These are phyloP conservation scores for Pseudomyrmex concolor DNA, from an alignment of 1,140 invertebrate genomes.

Conservation along the genomic window DNA sequence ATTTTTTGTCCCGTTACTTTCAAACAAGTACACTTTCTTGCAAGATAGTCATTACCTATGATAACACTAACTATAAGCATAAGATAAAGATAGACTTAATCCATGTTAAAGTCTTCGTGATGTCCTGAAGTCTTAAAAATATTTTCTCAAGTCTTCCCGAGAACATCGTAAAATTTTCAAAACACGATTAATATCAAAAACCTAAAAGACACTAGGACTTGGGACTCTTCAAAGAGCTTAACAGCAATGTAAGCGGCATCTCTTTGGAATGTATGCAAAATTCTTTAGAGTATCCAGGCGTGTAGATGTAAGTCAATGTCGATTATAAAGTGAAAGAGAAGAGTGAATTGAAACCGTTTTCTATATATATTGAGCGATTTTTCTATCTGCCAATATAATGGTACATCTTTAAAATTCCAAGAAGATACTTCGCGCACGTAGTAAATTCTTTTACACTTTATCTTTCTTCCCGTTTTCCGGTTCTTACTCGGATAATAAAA, in stretches of 20 bases:
- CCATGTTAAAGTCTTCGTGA: neutral
- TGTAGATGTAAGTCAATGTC: neutral
- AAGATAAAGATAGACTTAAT: too few relatives aligned
- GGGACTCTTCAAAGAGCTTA: neutral
- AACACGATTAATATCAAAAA: neutral
- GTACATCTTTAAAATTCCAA: slow-evolving; percentile 25
- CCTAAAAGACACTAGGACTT: neutral
- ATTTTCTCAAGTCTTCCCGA: neutral
- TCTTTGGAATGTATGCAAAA: slow-evolving; percentile 18
- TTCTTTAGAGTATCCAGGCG: neutral
- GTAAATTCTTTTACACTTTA: slow-evolving; percentile 22
- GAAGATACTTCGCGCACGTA: neutral
- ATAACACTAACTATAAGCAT: neutral
- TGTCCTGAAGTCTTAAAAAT: neutral
- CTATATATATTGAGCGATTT: neutral
- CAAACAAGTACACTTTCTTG: too few relatives aligned
- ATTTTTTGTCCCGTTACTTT: too few relatives aligned
- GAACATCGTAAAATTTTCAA: neutral
- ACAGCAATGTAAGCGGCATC: neutral
- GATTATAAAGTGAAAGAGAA: slow-evolving; percentile 9
- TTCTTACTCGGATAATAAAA: slow-evolving; percentile 8
- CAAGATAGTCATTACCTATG: too few relatives aligned
- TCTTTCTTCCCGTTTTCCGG: neutral
- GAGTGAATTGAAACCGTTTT: neutral
- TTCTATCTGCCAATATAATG: slow-evolving; percentile 26